Percentiles rank a stretch among this genome's conserved stretches.
Conservation (phyloP, 1,140 invertebrate species). For the Conus betulinus region DNA sequence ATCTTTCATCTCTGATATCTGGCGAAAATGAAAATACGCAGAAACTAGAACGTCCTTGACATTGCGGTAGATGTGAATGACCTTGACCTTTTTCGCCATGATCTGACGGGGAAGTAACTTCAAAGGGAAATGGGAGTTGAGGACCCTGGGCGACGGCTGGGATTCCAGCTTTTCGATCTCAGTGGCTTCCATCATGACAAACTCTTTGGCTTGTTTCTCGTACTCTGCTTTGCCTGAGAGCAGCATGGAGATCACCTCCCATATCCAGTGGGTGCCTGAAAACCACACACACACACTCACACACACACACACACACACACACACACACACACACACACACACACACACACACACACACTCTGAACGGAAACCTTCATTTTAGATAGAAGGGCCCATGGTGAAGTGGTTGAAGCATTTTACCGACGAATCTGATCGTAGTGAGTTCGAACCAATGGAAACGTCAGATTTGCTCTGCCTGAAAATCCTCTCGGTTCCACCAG, state of each 20-base stretch:
- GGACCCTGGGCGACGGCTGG: slow-evolving; percentile 40
- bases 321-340: too few species aligned
- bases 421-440: too few species aligned
- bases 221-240: slow-evolving; percentile 38
- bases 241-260: slow-evolving; percentile 42
- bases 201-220: slow-evolving; percentile 37
- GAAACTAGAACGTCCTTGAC: slow-evolving; percentile 51
- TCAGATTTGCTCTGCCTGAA: too few species aligned
- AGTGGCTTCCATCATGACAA: slow-evolving; percentile 40
- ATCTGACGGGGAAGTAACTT: slow-evolving; percentile 35
- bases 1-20: not conserved
- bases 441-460: too few species aligned
- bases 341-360: too few species aligned
- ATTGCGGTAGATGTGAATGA: slow-evolving; percentile 17
- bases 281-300: too few species aligned
- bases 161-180: slow-evolving; percentile 27
- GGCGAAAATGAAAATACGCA: slow-evolving; percentile 23
- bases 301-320: too few species aligned
- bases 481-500: too few species aligned
- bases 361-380: too few species aligned
- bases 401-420: too few species aligned
- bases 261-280: slow-evolving; percentile 41
- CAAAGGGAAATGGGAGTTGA: slow-evolving; percentile 42
- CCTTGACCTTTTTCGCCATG: slow-evolving; percentile 36
- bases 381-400: too few species aligned